A percentile compares a stretch with the other conserved stretches of the same genome.
Evolutionary conservation across 2,797 vertebrate species (phyloP).

Genomic region (Pseudomugil tenellus): DNA sequence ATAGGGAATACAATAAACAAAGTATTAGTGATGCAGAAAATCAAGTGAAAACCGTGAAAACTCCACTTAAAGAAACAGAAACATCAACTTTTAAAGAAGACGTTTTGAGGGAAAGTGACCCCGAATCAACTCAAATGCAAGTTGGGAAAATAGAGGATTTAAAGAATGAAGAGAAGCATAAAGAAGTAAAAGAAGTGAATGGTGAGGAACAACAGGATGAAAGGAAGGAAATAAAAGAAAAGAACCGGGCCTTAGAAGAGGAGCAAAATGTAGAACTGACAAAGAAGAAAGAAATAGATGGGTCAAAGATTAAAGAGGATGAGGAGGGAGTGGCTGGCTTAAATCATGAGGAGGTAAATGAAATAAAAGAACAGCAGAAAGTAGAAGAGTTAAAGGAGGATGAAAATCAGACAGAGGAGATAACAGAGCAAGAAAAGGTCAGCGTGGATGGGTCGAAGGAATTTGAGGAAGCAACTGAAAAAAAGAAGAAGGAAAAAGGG

Average conservation of each 20-base stretch:
- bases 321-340: not conserved
- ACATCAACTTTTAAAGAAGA: not conserved
- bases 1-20: not conserved
- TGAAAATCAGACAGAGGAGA: not conserved
- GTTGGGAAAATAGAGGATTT: not conserved
- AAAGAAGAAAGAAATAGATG: not conserved
- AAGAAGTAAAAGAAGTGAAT: not conserved
- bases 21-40: not conserved
- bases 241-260: not conserved
- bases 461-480: not conserved
- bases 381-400: not conserved
- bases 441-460: not conserved
- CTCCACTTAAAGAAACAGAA: slow-evolving; percentile 6
- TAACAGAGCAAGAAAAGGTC: not conserved
- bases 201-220: not conserved
- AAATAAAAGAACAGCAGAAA: not conserved
- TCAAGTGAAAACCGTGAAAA: not conserved
- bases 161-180: not conserved
- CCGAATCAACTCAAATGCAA: slow-evolving; percentile 7
- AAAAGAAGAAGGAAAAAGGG: not conserved
- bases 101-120: slow-evolving; percentile 4
- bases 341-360: not conserved
- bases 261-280: not conserved
- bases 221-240: not conserved
- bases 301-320: too few relatives aligned